Evolutionary conservation across 2,888 invertebrate genomes (phyloP), one percentile per base, ranked within the genome.

Genomic region (Nomada fucata): DNA sequence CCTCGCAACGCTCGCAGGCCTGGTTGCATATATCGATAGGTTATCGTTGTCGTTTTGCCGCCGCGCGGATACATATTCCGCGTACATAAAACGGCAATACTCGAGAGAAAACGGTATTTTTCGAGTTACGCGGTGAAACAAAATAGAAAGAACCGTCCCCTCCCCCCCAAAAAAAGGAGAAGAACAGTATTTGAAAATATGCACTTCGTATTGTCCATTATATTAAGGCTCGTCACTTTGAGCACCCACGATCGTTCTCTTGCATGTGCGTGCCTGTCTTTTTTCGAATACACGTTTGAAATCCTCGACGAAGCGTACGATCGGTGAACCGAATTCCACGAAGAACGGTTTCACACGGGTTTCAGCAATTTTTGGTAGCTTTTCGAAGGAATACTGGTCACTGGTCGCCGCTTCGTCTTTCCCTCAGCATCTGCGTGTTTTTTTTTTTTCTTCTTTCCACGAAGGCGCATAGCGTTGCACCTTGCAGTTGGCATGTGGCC

Each of bases 401-500:
- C 77, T 55, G 78, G 71, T 83, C 72, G 69, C 47, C 69, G 83
- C 76, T 76, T 78, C 73, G 55, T 52, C 53, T 47, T 18, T 55
- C 67, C 63, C 76, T 55, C 65, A 64, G 76, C 71, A 80, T 76
- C 44, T 53, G 75, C 64, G 72, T 68, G 68, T 75, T 78, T 78
- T 60, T 36, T 60, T 36, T 36, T 36, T 36, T 78, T 60, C 5
- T 23, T 23, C 5, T 36, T 36, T 36, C 36, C 84, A 84, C 69
- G 18, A 73, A 70, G 61, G 64, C 73, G 79, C 81, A 76, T 72
- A 78, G 63, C 61, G 61, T 74, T 68, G 86, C 79, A 86, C 69
- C 76, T 84, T 77, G 85, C 87, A 86, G 80, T 84, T 84, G 87
- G 90, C 89, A 90, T 90, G 90, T 60, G 65, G 88, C 89, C 89